phyloP scores from a whole-genome alignment of 1,140 invertebrate species.

The Pollicipes pollicipes region DNA sequence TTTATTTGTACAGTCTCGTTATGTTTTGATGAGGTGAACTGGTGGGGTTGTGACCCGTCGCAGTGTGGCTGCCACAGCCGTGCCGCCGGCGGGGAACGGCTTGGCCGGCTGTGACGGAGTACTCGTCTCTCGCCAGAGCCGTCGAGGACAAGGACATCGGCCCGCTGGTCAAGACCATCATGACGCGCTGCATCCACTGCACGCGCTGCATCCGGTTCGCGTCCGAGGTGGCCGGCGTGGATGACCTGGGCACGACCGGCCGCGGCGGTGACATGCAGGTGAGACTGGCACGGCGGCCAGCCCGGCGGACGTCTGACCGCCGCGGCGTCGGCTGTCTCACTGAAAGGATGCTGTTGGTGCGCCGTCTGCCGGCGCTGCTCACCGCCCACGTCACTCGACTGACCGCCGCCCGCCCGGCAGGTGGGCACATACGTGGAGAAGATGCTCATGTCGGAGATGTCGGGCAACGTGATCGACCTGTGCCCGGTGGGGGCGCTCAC shows the following conservation, averaged over 20 bases:
- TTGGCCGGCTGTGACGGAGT: no score
- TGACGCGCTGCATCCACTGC: slow-evolving; percentile 99
- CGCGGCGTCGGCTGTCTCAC: no score
- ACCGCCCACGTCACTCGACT: no score
- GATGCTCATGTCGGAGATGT: slow-evolving; percentile 89
- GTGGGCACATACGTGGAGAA: slow-evolving; percentile 98
- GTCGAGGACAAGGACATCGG: slow-evolving; percentile 99
- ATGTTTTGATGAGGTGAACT: no score
- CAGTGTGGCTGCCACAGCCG: no score
- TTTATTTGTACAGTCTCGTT: no score
- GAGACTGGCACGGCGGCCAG: slow-evolving; percentile 9
- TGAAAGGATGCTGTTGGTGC: no score
- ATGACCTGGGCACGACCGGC: slow-evolving; percentile 93
- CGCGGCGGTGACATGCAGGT: slow-evolving; percentile 88
- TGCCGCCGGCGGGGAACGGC: no score
- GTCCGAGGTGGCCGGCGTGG: slow-evolving; percentile 91
- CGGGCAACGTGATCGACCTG: slow-evolving; percentile 95
- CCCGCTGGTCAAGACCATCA: slow-evolving; percentile 95
- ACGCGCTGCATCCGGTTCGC: slow-evolving; percentile 93
- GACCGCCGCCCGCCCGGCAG: slow-evolving; percentile 23
- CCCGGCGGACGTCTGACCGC: neutral
- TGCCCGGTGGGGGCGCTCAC: slow-evolving; percentile 98
- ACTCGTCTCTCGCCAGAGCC: no score
- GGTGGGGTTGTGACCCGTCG: no score
- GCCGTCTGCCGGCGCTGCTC: no score